Evolutionary conservation across 1,140 invertebrate species (phyloP), one percentile per base, ranked within the genome.

Genomic region (Limonius californicus): DNA sequence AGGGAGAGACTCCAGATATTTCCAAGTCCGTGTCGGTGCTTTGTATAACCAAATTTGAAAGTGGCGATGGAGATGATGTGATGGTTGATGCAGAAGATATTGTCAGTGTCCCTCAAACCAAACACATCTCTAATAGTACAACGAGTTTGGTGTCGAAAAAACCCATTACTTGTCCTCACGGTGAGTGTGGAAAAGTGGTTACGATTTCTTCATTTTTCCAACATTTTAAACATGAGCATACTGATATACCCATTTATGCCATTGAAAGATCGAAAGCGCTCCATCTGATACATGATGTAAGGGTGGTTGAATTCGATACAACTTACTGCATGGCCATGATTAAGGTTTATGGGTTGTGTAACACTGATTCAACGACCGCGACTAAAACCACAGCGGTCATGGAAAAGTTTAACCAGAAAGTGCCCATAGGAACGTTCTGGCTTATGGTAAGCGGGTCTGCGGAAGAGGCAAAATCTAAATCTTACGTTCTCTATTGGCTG

Each of bases 201-300:
- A 70, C 74, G 1, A 50, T 70, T n/a, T 73, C 74, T 2, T 66
- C 71, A 4, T 72, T 75, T 30, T 62, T 68, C 15, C 70, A 56
- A 16, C 74, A 75, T 57, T 75, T 73, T 57, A 72, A 71, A 54
- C 67, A 68, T 16, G 74, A 75, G 35, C 74, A 75, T 43, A 57
- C 66, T 12, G 67, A 72, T 30, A 65, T 74, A 2, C 61, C 58
- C 15, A 64, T 59, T 18, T 73, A 59, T 45, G 23, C 56, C 1
- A 47, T 67, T 7, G 68, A 69, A 61, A 66, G 67, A 42, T 67
- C 67, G 1, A 72, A 68, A 61, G 69, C 71, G 47, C 20, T 71
- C 12, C 54, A 59, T 14, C 42, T 73, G 16, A 53, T 64, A 11
- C 69, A 62, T 27, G 57, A 73, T 43, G 32, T 70, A 1, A 61